phyloP scores from a whole-genome alignment of 2,797 vertebrate species.

The Carduelis carduelis region DNA sequence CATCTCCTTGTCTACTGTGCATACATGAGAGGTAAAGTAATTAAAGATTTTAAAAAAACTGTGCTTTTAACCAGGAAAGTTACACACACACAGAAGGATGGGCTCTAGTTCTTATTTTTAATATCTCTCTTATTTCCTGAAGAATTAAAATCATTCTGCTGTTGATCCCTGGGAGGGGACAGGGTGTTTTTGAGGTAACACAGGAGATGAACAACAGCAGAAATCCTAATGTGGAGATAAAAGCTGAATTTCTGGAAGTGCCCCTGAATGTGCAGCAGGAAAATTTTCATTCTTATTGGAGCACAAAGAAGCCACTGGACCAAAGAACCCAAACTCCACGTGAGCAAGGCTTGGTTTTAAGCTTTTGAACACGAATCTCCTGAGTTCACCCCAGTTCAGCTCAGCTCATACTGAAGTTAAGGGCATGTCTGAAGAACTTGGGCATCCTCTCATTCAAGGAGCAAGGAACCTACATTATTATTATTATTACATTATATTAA shows the following conservation, averaged over 20 bases:
- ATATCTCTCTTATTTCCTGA: not conserved
- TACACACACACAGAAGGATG: not conserved
- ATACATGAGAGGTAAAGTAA: not conserved
- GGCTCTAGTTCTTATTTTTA: not conserved
- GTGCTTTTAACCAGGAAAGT: not conserved
- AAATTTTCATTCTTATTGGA: not conserved
- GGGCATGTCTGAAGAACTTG: not conserved
- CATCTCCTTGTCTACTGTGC: not conserved
- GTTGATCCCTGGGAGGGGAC: not conserved
- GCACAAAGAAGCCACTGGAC: not conserved
- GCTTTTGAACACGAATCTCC: not conserved
- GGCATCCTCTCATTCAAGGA: not conserved
- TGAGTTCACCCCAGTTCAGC: not conserved
- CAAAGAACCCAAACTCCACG: not conserved
- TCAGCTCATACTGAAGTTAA: not conserved
- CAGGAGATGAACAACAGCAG: not conserved
- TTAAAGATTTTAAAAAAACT: slow-evolving; percentile 13
- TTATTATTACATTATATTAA: too few species aligned
- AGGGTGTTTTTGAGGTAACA: not conserved
- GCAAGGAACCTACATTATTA: not conserved
- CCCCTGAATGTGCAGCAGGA: not conserved
- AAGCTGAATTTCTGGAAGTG: not conserved
- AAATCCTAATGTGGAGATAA: not conserved
- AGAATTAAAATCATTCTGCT: not conserved
- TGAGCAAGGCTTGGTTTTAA: not conserved